Evolutionary conservation across 1,140 invertebrate genomes (phyloP).

Genomic region (Atta texana): DNA sequence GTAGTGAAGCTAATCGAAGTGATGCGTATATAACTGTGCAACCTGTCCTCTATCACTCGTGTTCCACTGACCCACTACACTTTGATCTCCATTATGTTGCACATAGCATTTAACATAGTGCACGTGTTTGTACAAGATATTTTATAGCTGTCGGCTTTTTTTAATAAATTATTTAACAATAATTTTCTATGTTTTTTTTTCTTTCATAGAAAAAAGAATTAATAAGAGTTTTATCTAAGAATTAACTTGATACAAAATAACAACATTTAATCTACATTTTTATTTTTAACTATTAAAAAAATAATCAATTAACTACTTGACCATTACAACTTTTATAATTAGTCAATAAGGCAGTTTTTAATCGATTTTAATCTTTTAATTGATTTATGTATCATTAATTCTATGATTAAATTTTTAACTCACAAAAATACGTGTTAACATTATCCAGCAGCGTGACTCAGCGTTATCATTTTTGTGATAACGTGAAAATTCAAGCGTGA

Average conservation of each 20-base stretch:
- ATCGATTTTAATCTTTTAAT: not conserved
- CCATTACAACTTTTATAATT: not conserved
- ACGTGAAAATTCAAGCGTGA: not conserved
- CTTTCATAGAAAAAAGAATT: not conserved
- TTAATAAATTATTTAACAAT: not conserved
- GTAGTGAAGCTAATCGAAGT: slow-evolving; percentile 45
- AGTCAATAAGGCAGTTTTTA: not conserved
- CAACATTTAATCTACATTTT: not conserved
- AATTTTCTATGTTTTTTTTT: not conserved
- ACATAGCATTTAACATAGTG: slow-evolving; percentile 26
- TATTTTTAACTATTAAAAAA: not conserved
- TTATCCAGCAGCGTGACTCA: not conserved
- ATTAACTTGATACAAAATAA: not conserved
- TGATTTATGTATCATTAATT: not conserved
- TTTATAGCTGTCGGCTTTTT: not conserved
- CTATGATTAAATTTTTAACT: not conserved
- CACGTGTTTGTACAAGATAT: not conserved
- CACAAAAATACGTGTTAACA: not conserved
- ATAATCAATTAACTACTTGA: not conserved
- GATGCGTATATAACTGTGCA: slow-evolving; percentile 47
- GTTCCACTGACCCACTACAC: slow-evolving; percentile 58
- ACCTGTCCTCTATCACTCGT: slow-evolving; percentile 49
- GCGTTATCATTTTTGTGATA: not conserved
- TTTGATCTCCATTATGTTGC: slow-evolving; percentile 44
- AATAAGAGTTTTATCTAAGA: not conserved